These are phyloP conservation scores for Neuroscelio doddi DNA, from an alignment of 2,888 invertebrate species.

Conservation along the genomic window DNA sequence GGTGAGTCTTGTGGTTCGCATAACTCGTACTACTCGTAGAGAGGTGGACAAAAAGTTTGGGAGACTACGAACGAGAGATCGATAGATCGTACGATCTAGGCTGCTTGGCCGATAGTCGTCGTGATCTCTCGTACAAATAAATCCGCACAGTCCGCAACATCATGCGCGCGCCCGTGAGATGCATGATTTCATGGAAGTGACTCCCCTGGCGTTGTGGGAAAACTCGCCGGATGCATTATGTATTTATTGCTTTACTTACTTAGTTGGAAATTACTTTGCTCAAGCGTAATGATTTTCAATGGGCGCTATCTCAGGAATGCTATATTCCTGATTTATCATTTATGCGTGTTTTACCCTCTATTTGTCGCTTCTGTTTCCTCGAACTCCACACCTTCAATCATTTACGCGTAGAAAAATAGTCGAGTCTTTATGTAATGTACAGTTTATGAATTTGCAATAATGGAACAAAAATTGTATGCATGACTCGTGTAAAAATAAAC, in stretches of 20 bases:
- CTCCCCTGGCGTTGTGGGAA: slow-evolving; percentile 59
- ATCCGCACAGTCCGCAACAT: slow-evolving; percentile 54
- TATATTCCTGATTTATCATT: slow-evolving; percentile 58
- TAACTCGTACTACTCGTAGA: slow-evolving; percentile 32
- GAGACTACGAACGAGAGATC: slow-evolving; percentile 18
- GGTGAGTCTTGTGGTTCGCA: slow-evolving; percentile 33
- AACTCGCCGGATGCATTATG: slow-evolving; percentile 68
- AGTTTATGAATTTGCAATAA: too few relatives aligned
- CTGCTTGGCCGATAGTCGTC: too few relatives aligned
- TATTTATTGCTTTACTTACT: slow-evolving; percentile 69
- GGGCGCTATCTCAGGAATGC: slow-evolving; percentile 59
- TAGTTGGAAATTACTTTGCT: slow-evolving; percentile 68
- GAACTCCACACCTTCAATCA: neutral
- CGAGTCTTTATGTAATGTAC: too few relatives aligned
- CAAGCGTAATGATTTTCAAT: slow-evolving; percentile 64
- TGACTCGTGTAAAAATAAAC: too few relatives aligned
- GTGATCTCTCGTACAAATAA: slow-evolving; percentile 53
- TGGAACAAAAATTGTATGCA: too few relatives aligned
- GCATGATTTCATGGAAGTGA: slow-evolving; percentile 67
- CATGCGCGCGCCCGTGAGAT: slow-evolving; percentile 52
- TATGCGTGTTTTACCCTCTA: neutral
- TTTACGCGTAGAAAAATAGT: too few relatives aligned
- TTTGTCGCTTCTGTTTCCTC: slow-evolving; percentile 1
- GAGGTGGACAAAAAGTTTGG: slow-evolving; percentile 45
- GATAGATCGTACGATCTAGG: slow-evolving; percentile 43